Conservation (phyloP, 2,113 vertebrate genomes). For the Pantherophis guttatus region DNA sequence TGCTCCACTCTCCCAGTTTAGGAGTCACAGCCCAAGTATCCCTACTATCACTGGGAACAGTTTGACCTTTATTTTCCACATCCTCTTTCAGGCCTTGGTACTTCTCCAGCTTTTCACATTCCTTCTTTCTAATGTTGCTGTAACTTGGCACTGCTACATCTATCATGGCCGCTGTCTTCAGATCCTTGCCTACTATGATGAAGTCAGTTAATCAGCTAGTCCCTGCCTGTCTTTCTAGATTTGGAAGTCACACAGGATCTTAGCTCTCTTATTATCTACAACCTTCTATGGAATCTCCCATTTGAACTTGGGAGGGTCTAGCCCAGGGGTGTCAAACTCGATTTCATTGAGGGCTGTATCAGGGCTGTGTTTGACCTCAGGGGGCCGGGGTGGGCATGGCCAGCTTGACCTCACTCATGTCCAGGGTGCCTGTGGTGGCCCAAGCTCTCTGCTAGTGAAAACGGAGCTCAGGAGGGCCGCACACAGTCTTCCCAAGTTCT, state of each 20-base stretch:
- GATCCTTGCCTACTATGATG: neutral
- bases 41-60: neutral
- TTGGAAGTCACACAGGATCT: neutral
- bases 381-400: too few relatives aligned
- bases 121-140: neutral
- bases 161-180: neutral
- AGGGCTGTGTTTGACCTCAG: too few relatives aligned
- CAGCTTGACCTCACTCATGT: too few relatives aligned
- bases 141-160: neutral
- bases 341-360: too few relatives aligned
- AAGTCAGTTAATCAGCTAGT: neutral
- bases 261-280: neutral
- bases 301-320: neutral
- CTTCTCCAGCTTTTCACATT: neutral
- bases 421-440: too few relatives aligned
- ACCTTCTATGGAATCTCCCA: neutral
- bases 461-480: too few relatives aligned
- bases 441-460: too few relatives aligned
- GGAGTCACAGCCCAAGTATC: neutral
- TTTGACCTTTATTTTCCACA: neutral
- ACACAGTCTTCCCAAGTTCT: too few relatives aligned
- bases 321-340: too few relatives aligned
- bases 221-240: neutral
- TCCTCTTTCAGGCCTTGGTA: neutral
- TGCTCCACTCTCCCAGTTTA: neutral